Evolutionary conservation across 2,888 invertebrate genomes (phyloP).

Genomic region (Hipparchia sbordonii): DNA sequence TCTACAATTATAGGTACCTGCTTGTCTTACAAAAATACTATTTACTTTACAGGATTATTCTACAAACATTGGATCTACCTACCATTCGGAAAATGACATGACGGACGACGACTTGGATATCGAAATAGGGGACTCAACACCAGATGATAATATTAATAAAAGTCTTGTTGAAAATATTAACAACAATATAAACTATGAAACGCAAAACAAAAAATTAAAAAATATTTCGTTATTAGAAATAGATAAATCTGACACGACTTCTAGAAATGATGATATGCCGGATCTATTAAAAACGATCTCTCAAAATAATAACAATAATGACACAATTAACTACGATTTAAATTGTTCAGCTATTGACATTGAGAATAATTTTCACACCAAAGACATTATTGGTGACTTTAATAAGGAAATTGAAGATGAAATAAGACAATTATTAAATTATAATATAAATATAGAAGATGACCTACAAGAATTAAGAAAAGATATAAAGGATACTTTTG

Average conservation of each 20-base stretch:
- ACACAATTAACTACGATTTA: conserved; percentile 54
- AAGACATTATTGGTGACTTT: conserved; percentile 83
- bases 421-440: conserved; percentile 77
- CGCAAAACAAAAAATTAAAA: conserved; percentile 72
- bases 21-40: conserved; percentile 1
- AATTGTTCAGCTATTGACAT: conserved; percentile 69
- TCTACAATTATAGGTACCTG: conserved; percentile 39
- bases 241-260: conserved; percentile 42
- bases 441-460: conserved; percentile 75
- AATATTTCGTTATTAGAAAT: conserved; percentile 46
- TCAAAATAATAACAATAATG: conserved; percentile 68
- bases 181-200: conserved; percentile 48
- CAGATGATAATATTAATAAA: conserved; percentile 45
- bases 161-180: conserved; percentile 38
- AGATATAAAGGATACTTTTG: conserved; percentile 77
- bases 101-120: conserved; percentile 76
- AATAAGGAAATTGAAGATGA: conserved; percentile 84
- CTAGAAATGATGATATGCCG: conserved; percentile 68
- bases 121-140: conserved; percentile 62
- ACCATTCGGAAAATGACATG: conserved; percentile 80
- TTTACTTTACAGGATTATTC: conserved; percentile 67
- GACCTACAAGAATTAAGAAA: conserved; percentile 75
- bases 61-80: conserved; percentile 73
- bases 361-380: conserved; percentile 74
- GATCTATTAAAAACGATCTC: conserved; percentile 73